These are phyloP conservation scores for Pteropus alecto DNA, from an alignment of 2,113 vertebrate genomes.

Conservation along the genomic window DNA sequence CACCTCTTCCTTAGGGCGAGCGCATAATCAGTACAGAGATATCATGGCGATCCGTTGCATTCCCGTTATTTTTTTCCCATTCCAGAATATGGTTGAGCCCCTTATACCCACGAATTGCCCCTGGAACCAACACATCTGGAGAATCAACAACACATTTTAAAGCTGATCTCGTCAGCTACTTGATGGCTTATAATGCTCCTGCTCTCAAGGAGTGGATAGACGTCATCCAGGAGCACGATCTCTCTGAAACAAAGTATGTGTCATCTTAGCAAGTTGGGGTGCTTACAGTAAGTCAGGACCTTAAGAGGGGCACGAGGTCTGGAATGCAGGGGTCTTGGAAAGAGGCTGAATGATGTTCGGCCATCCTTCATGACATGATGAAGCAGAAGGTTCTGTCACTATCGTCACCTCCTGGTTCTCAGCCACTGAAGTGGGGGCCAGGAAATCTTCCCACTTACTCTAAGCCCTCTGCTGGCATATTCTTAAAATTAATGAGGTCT, in stretches of 20 bases:
- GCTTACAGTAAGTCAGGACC: not conserved
- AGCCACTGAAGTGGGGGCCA: not conserved
- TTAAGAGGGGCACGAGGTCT: rapidly evolving
- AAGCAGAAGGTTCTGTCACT: too few relatives aligned
- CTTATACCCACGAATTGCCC: conserved; percentile 89
- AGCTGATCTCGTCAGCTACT: conserved; percentile 92
- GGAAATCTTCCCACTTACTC: not conserved
- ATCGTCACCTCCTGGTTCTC: not conserved
- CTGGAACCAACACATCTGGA: conserved; percentile 83
- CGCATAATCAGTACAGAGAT: rapidly evolving
- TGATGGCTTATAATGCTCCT: conserved; percentile 88
- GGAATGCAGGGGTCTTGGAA: not conserved
- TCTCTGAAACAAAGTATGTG: conserved; percentile 92
- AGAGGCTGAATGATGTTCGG: not conserved
- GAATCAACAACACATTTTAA: conserved; percentile 95
- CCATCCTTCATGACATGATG: rapidly evolving
- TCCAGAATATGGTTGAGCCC: conserved; percentile 97
- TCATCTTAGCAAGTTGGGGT: not conserved
- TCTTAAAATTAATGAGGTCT: not conserved
- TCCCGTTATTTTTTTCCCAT: not conserved
- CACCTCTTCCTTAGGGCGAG: not conserved
- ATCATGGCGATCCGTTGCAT: rapidly evolving
- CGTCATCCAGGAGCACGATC: conserved; percentile 90
- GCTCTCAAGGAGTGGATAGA: conserved; percentile 91
- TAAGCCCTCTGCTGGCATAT: not conserved